Evolutionary conservation across 2,888 invertebrate species (phyloP).

Genomic region (Itoplectis maculator): DNA sequence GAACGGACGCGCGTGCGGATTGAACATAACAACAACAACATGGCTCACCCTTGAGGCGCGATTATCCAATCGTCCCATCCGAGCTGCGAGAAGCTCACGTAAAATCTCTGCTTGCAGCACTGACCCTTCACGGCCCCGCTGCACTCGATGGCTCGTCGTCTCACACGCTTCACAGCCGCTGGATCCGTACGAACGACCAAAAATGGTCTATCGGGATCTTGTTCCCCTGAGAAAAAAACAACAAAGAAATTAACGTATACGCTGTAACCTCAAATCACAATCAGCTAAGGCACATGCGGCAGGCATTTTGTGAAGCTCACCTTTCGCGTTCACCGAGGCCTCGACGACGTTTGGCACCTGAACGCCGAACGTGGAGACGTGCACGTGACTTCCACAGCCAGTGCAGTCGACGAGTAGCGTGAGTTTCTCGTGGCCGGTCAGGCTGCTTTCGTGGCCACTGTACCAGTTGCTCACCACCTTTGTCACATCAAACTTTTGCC

Average conservation of each 20-base stretch:
- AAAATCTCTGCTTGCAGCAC: conserved; percentile 95
- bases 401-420: conserved; percentile 94
- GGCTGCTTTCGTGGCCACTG: conserved; percentile 75
- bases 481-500: conserved; percentile 95
- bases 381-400: conserved; percentile 91
- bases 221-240: conserved; percentile 72
- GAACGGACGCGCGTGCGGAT: neutral
- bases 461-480: conserved; percentile 92
- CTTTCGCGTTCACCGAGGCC: conserved; percentile 81
- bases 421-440: conserved; percentile 86
- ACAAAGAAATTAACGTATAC: neutral
- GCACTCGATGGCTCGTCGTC: conserved; percentile 94
- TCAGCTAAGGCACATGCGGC: neutral
- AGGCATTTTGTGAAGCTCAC: conserved; percentile 70
- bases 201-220: conserved; percentile 91
- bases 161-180: conserved; percentile 88
- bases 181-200: conserved; percentile 92
- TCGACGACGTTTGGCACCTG: conserved; percentile 82
- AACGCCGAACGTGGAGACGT: conserved; percentile 86
- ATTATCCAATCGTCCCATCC: conserved; percentile 99
- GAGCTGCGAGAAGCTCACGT: conserved; percentile 95
- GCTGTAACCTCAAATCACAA: neutral
- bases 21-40: neutral
- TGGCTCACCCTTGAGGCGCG: conserved; percentile 90
- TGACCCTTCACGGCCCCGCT: conserved; percentile 89